These are phyloP conservation scores for Pomacea maculata DNA, from an alignment of 1,140 invertebrate species.

Conservation along the genomic window DNA sequence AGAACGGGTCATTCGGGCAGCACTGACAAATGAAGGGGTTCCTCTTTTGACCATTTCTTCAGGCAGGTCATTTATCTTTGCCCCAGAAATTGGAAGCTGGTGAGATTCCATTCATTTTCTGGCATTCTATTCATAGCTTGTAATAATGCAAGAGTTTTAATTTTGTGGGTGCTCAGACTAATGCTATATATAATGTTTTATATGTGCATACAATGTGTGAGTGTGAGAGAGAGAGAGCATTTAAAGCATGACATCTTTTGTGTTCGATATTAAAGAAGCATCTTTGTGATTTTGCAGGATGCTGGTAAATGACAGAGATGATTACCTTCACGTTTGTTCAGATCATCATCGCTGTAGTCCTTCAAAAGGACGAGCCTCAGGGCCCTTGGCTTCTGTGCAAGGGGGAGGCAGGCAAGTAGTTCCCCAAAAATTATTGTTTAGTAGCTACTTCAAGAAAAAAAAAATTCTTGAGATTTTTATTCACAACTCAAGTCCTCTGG, in stretches of 20 bases:
- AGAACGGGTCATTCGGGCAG: constrained; percentile 67
- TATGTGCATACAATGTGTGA: background rate
- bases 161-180: background rate
- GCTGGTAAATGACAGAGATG: constrained; percentile 55
- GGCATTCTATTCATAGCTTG: too few species aligned
- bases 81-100: constrained; percentile 74
- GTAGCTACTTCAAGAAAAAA: too few species aligned
- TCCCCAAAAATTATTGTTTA: too few species aligned
- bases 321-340: constrained; percentile 61
- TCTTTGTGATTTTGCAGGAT: constrained; percentile 48
- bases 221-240: background rate
- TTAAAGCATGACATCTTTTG: background rate
- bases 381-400: constrained; percentile 59
- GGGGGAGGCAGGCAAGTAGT: constrained; percentile 51
- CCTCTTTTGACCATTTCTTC: constrained; percentile 75
- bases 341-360: constrained; percentile 59
- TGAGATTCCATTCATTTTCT: constrained; percentile 57
- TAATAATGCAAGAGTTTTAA: too few species aligned
- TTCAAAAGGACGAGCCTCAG: constrained; percentile 37
- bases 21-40: constrained; percentile 72
- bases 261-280: background rate
- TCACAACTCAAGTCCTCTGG: too few species aligned
- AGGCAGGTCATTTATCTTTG: constrained; percentile 76
- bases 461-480: too few species aligned
- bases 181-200: background rate